Evolutionary conservation across 2,113 vertebrate genomes (phyloP).

Genomic region (Parus major): DNA sequence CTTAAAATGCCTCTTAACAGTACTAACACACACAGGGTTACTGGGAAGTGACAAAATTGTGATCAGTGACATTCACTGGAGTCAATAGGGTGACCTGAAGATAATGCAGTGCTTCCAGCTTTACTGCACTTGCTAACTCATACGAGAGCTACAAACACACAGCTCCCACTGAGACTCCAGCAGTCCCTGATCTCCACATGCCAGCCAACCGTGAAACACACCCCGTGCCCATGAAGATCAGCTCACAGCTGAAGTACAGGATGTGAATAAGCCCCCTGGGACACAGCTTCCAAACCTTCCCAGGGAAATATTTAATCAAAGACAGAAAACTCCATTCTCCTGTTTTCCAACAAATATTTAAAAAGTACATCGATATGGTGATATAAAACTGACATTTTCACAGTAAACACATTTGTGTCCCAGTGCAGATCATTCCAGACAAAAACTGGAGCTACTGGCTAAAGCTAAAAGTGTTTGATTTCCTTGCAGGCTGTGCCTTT

Average conservation of each 20-base stretch:
- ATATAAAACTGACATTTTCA: conserved; percentile 14
- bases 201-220: neutral
- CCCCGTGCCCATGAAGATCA: neutral
- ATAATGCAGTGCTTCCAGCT: neutral
- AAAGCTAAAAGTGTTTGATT: neutral
- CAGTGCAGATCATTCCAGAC: neutral
- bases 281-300: neutral
- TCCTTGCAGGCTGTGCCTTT: neutral
- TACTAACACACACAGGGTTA: neutral
- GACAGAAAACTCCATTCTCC: neutral
- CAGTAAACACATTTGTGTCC: neutral
- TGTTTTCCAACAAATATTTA: neutral
- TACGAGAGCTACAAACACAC: neutral
- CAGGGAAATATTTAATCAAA: conserved; percentile 7
- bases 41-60: neutral
- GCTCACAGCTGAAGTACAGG: neutral
- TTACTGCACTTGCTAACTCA: neutral
- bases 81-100: neutral
- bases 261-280: neutral
- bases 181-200: neutral
- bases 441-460: neutral
- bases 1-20: neutral
- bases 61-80: neutral
- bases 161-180: neutral
- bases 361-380: neutral